Evolutionary conservation across 2,113 vertebrate species (phyloP), one percentile per base, ranked within the genome.

Genomic region (Lamprologus callipterus): DNA sequence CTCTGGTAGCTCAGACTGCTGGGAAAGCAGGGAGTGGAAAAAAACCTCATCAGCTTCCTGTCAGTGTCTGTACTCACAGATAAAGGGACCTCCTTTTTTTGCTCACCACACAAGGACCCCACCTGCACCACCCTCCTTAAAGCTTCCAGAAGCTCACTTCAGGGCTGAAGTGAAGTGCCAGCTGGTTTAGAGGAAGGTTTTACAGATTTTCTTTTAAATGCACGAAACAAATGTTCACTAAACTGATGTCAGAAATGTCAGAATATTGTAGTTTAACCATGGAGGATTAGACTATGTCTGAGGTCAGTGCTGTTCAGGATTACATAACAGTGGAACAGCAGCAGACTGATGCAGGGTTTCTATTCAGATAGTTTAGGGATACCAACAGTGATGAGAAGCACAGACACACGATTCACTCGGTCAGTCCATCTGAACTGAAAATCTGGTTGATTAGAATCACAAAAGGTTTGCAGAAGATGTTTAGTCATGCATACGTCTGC

Each of bases 401-500:
- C 73, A 78, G 26, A 78, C 7, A 2, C 26, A 78, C 26, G 11
- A 51, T 78, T 33, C 4, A 51, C 16, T 78, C 63, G 3, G 45
- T 78, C 73, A 8, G 10, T 78, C 26, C 47, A 1, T n/a, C 73
- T 78, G 23, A 78, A 78, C 4, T 6, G 17, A 49, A 78, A n/a
- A 51, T 78, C 26, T 51, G 26, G 26, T 33, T n/a, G 73, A 78
- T 78, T 8, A n/a, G 45, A 78, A 51, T 51, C 73, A 78, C 45
- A 51, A 33, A 78, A 51, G 0, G 10, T 78, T 49, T 47, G 16
- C 10, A n/a, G 45, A 31, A 78, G 7, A 51, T 33, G 45, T 78
- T 78, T 78, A 31, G 73, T 0, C 45, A 33, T 78, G 26, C 3
- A 31, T 19, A 49, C 4, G 0, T 13, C 10, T 51, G 45, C 0